These are phyloP conservation scores for Drosophila nannoptera DNA, from an alignment of 1,140 invertebrate species.

Conservation along the genomic window DNA sequence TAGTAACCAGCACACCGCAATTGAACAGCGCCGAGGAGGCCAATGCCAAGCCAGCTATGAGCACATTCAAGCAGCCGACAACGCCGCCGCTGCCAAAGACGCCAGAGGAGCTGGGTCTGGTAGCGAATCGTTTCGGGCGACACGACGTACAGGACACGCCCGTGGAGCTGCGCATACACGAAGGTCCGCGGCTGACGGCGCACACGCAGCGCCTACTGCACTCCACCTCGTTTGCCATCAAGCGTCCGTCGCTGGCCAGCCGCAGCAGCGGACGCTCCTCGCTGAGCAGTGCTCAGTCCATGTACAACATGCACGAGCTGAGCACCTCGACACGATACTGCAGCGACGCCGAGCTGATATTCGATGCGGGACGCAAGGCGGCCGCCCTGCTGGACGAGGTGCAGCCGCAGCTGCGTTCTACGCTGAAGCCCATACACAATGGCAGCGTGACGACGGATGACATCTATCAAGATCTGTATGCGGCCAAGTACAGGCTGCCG, in stretches of 20 bases:
- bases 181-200: slow-evolving; percentile 52
- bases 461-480: slow-evolving; percentile 63
- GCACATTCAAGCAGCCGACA: slow-evolving; percentile 48
- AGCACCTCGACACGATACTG: slow-evolving; percentile 44
- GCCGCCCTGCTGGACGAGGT: slow-evolving; percentile 69
- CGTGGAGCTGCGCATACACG: slow-evolving; percentile 59
- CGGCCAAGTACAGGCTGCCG: slow-evolving; percentile 59
- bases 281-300: slow-evolving; percentile 68
- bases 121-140: slow-evolving; percentile 57
- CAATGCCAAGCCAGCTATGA: slow-evolving; percentile 52
- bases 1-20: slow-evolving; percentile 52
- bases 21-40: slow-evolving; percentile 54
- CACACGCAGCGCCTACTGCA: slow-evolving; percentile 66
- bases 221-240: slow-evolving; percentile 75
- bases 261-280: slow-evolving; percentile 67
- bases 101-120: slow-evolving; percentile 53
- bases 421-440: slow-evolving; percentile 52
- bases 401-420: slow-evolving; percentile 60
- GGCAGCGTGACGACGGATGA: slow-evolving; percentile 45
- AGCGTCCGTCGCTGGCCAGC: slow-evolving; percentile 66
- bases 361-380: slow-evolving; percentile 62
- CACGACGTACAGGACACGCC: slow-evolving; percentile 24
- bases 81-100: slow-evolving; percentile 42
- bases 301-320: slow-evolving; percentile 72
- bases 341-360: slow-evolving; percentile 65